A percentile compares a stretch with the other conserved stretches of the same genome.
phyloP scores from a whole-genome alignment of 2,113 vertebrate genomes.

The Pachypanchax playfairii region DNA sequence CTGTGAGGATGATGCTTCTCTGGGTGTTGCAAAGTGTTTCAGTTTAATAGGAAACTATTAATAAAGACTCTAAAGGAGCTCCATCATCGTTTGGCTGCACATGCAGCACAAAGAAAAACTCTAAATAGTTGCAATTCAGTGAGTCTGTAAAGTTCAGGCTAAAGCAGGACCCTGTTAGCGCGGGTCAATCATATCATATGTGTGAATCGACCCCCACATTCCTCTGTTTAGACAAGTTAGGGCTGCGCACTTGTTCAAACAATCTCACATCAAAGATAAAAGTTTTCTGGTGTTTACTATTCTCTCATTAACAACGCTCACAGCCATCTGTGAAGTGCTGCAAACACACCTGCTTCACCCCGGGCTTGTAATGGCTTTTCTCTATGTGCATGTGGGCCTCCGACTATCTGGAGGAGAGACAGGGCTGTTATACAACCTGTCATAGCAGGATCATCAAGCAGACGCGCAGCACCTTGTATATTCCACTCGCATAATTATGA shows the following conservation, averaged over 20 bases:
- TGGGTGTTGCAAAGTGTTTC: slow-evolving; percentile 59
- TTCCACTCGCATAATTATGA: slow-evolving; percentile 71
- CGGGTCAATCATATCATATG: slow-evolving; percentile 49
- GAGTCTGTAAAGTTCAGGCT: slow-evolving; percentile 31
- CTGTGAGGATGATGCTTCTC: slow-evolving; percentile 68
- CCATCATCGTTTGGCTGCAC: slow-evolving; percentile 15
- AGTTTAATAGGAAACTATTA: slow-evolving; percentile 63
- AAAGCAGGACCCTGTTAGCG: slow-evolving; percentile 41
- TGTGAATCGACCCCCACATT: slow-evolving; percentile 41
- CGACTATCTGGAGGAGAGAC: slow-evolving; percentile 63
- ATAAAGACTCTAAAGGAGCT: slow-evolving; percentile 52
- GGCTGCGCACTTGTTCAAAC: slow-evolving; percentile 51
- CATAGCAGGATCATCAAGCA: slow-evolving; percentile 73
- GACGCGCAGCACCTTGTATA: slow-evolving; percentile 71
- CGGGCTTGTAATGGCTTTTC: slow-evolving; percentile 80
- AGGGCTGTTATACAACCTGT: slow-evolving; percentile 73
- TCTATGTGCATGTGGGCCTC: slow-evolving; percentile 74
- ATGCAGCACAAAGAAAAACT: slow-evolving; percentile 2
- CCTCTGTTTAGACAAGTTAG: slow-evolving; percentile 31
- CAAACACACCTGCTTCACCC: slow-evolving; percentile 81
- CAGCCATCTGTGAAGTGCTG: slow-evolving; percentile 78
- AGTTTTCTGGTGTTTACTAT: slow-evolving; percentile 73
- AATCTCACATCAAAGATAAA: slow-evolving; percentile 61
- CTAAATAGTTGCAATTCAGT: slow-evolving; percentile 9
- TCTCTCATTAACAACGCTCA: slow-evolving; percentile 74